phyloP scores from a whole-genome alignment of 2,888 invertebrate genomes.

The Plagodis pulveraria region DNA sequence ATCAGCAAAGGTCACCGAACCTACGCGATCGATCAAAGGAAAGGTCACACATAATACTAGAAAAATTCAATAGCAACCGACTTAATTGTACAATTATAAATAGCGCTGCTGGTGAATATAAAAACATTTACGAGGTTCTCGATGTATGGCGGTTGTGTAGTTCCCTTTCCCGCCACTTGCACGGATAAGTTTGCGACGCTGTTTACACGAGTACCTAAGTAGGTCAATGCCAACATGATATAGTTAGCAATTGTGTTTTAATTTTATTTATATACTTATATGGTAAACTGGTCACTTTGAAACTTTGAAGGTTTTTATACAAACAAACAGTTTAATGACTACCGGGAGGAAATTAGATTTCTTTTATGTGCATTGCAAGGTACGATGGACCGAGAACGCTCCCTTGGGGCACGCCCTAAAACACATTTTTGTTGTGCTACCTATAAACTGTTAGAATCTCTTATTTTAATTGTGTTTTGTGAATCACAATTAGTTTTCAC shows the following conservation, averaged over 20 bases:
- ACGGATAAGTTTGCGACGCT: too few species aligned
- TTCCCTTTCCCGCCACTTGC: too few species aligned
- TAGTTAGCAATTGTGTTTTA: constrained; percentile 6
- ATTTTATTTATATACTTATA: constrained; percentile 1
- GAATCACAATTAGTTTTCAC: too few species aligned
- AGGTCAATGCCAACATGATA: constrained; percentile 9
- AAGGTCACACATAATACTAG: not conserved
- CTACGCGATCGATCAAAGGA: constrained; percentile 7
- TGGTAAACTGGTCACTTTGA: constrained; percentile 3
- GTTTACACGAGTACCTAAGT: not conserved
- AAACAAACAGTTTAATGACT: constrained; percentile 4
- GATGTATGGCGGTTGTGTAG: too few species aligned
- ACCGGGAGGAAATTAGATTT: constrained; percentile 3
- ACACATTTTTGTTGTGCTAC: not conserved
- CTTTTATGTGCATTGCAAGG: not conserved
- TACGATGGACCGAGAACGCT: constrained; percentile 9
- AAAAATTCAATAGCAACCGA: not conserved
- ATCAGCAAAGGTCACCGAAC: constrained; percentile 10
- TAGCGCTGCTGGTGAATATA: too few species aligned
- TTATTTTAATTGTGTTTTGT: not conserved
- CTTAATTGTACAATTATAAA: too few species aligned
- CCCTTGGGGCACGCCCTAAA: constrained; percentile 8
- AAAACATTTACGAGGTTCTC: too few species aligned
- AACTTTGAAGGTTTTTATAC: constrained; percentile 5
- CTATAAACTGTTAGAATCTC: not conserved